phyloP scores from a whole-genome alignment of 1,140 invertebrate genomes.

The Pissodes strobi region DNA sequence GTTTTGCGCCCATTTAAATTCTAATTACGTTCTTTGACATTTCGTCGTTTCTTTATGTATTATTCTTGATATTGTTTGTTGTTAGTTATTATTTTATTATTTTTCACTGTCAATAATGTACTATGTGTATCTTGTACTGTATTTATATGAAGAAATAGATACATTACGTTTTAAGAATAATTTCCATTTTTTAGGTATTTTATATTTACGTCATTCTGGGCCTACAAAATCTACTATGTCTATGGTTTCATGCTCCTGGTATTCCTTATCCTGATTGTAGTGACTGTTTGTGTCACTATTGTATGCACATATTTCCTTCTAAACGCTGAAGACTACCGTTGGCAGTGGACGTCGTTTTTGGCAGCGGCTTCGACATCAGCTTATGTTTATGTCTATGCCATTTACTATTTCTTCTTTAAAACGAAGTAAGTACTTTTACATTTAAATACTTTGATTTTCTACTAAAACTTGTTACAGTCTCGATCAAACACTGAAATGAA shows the following conservation, averaged over 20 bases:
- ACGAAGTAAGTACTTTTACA: constrained; percentile 97
- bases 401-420: constrained; percentile 99
- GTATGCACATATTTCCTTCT: constrained; percentile 99
- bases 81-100: too few relatives aligned
- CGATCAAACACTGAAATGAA: too few relatives aligned
- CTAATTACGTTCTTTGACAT: too few relatives aligned
- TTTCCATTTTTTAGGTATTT: constrained; percentile 96
- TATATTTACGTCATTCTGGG: constrained; percentile 99
- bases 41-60: too few relatives aligned
- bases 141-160: too few relatives aligned
- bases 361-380: constrained; percentile 93
- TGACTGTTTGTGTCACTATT: constrained; percentile 98
- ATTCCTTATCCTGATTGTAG: constrained; percentile 94
- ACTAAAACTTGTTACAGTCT: too few relatives aligned
- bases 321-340: constrained; percentile 99
- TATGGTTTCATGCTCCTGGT: constrained; percentile 99
- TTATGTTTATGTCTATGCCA: constrained; percentile 98
- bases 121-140: too few relatives aligned
- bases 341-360: constrained; percentile 99
- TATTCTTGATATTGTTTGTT: too few relatives aligned
- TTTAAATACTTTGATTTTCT: too few relatives aligned
- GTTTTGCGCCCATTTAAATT: too few relatives aligned
- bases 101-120: too few relatives aligned
- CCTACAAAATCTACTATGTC: constrained; percentile 99
- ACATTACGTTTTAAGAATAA: too few relatives aligned